Evolutionary conservation across 2,888 invertebrate species (phyloP).

Genomic region (Phalera bucephala): DNA sequence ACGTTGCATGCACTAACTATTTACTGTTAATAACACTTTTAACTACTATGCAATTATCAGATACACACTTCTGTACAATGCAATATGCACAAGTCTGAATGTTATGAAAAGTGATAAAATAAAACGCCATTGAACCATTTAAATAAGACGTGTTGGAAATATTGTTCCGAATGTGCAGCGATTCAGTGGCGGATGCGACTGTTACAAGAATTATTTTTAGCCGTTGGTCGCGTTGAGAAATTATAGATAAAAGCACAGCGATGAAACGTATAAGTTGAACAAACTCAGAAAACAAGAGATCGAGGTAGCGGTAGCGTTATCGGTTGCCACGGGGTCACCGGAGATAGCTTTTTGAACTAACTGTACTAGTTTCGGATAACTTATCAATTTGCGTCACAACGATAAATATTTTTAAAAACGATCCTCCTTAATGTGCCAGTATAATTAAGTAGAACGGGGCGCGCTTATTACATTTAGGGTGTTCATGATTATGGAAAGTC

Average conservation of each 20-base stretch:
- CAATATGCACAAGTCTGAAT: slow-evolving; percentile 16
- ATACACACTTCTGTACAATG: neutral
- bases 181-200: slow-evolving; percentile 52
- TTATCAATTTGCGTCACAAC: slow-evolving; percentile 75
- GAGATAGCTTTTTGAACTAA: slow-evolving; percentile 68
- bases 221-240: slow-evolving; percentile 41
- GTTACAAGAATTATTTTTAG: slow-evolving; percentile 53
- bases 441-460: too few species aligned
- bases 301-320: slow-evolving; percentile 58
- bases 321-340: slow-evolving; percentile 47
- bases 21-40: slow-evolving; percentile 21
- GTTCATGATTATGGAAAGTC: slow-evolving; percentile 34
- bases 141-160: too few species aligned
- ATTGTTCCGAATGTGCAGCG: slow-evolving; percentile 33
- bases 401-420: slow-evolving; percentile 42
- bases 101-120: too few species aligned
- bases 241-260: slow-evolving; percentile 60
- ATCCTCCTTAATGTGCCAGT: too few species aligned
- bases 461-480: too few species aligned
- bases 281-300: slow-evolving; percentile 62
- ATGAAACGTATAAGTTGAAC: slow-evolving; percentile 69
- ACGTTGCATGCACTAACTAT: slow-evolving; percentile 28
- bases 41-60: slow-evolving; percentile 16
- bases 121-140: too few species aligned
- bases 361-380: slow-evolving; percentile 69